phyloP scores from a whole-genome alignment of 2,113 vertebrate genomes.

The Synchiropus splendidus region DNA sequence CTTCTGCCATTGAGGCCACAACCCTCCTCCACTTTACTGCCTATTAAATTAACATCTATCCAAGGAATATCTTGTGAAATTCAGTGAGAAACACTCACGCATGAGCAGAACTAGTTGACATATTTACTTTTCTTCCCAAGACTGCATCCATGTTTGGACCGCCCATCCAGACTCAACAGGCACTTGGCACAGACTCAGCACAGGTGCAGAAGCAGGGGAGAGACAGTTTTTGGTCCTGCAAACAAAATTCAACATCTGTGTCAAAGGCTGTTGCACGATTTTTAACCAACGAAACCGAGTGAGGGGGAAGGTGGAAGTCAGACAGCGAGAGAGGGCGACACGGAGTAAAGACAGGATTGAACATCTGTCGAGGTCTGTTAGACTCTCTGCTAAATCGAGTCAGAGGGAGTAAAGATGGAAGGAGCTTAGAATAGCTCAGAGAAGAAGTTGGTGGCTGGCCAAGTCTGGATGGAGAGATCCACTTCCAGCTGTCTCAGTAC shows the following conservation, averaged over 20 bases:
- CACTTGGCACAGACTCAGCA: constrained; percentile 64
- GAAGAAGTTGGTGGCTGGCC: constrained; percentile 57
- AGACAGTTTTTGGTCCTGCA: constrained; percentile 22
- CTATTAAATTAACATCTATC: no score
- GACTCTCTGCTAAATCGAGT: constrained; percentile 54
- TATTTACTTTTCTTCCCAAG: constrained; percentile 63
- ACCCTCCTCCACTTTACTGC: no score
- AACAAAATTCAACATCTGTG: constrained; percentile 65
- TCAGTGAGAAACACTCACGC: no score
- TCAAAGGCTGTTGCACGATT: constrained; percentile 61
- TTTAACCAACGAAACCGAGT: constrained; percentile 41
- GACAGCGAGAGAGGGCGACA: constrained; percentile 17
- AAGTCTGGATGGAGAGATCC: constrained; percentile 58
- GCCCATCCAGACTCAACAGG: constrained; percentile 70
- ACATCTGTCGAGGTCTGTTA: constrained; percentile 51
- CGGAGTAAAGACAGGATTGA: constrained; percentile 29
- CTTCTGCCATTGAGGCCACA: no score
- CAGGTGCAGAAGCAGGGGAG: constrained; percentile 67
- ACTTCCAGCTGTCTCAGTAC: constrained; percentile 48
- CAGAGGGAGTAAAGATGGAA: constrained; percentile 34
- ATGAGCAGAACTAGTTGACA: background rate
- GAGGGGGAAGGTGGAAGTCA: constrained; percentile 21
- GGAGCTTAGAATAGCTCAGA: constrained; percentile 59
- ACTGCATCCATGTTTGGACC: constrained; percentile 65
- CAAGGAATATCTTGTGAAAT: no score